A percentile compares a stretch with the other conserved stretches of the same genome.
phyloP scores from a whole-genome alignment of 2,113 vertebrate genomes.

The Poicephalus gulielmi region DNA sequence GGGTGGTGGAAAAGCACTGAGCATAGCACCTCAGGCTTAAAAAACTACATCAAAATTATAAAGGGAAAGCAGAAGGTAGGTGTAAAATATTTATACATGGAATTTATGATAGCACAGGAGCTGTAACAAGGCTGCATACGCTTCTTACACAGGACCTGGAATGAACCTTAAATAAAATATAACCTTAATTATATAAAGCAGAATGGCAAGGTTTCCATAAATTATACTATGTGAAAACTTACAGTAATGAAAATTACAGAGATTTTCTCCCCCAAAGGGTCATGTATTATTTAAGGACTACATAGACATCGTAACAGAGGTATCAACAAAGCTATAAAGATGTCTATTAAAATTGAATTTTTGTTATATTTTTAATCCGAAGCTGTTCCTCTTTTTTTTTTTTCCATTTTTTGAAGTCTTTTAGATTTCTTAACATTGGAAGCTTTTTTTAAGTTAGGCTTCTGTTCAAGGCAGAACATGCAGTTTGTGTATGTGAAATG shows the following conservation, averaged over 20 bases:
- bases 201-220: neutral
- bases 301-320: neutral
- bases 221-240: neutral
- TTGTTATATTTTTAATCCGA: neutral
- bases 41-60: neutral
- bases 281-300: neutral
- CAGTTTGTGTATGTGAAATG: neutral
- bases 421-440: neutral
- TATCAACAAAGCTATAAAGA: neutral
- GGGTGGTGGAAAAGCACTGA: neutral
- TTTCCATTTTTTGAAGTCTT: neutral
- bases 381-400: neutral
- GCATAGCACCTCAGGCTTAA: neutral
- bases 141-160: neutral
- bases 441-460: neutral
- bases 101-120: neutral
- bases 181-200: neutral
- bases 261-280: neutral
- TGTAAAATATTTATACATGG: neutral
- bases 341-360: neutral
- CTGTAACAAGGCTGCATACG: neutral
- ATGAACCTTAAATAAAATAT: slow-evolving; percentile 8
- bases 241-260: neutral
- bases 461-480: neutral
- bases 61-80: neutral